phyloP scores from a whole-genome alignment of 2,888 invertebrate genomes.

The Pseudanteris insignis region DNA sequence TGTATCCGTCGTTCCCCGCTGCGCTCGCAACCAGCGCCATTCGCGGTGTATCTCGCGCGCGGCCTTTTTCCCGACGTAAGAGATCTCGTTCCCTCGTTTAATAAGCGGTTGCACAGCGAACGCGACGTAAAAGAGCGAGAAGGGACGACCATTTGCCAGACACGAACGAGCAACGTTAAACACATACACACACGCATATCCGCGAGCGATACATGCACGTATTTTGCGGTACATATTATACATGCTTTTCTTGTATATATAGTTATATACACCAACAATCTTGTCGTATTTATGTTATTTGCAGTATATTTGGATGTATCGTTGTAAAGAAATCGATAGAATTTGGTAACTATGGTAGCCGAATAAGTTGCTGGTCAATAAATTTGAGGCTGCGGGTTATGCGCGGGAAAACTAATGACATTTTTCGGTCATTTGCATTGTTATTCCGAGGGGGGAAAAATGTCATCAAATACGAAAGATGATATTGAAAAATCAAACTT shows the following conservation, averaged over 20 bases:
- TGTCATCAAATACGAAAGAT: too few species aligned
- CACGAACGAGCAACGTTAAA: constrained; percentile 16
- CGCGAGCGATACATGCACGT: neutral
- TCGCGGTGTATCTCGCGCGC: constrained; percentile 42
- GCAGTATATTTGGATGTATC: too few species aligned
- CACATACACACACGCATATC: too few species aligned
- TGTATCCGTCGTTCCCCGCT: constrained; percentile 24
- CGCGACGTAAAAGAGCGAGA: constrained; percentile 21
- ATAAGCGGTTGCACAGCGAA: constrained; percentile 37
- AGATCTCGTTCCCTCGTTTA: constrained; percentile 42
- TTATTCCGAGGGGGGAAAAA: too few species aligned
- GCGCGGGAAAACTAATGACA: too few species aligned
- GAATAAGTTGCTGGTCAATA: too few species aligned
- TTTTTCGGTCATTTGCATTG: too few species aligned
- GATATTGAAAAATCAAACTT: too few species aligned
- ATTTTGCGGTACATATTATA: constrained; percentile 1
- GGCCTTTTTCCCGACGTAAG: constrained; percentile 31
- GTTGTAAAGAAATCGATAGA: too few species aligned
- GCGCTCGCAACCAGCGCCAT: constrained; percentile 25
- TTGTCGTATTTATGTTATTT: too few species aligned
- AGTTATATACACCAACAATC: constrained; percentile 6
- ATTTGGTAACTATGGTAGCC: too few species aligned
- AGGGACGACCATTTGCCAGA: constrained; percentile 16
- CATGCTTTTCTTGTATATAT: constrained; percentile 1
- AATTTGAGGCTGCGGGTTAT: too few species aligned